Conservation (phyloP, 2,888 invertebrate genomes). For the Habroteleia sp. region DNA sequence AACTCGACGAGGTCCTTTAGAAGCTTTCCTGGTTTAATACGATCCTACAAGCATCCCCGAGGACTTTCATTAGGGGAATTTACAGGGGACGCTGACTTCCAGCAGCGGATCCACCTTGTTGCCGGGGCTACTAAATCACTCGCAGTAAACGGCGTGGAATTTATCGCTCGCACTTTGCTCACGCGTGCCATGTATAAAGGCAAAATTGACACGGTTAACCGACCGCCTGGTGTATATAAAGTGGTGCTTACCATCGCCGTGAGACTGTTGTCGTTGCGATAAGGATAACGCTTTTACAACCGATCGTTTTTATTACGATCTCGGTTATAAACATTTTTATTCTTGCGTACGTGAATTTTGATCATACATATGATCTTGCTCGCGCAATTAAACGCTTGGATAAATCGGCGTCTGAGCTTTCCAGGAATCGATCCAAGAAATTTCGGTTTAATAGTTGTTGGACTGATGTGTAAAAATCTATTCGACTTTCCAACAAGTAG, state of each 20-base stretch:
- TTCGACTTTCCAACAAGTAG: no score
- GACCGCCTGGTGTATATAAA: slow-evolving; percentile 50
- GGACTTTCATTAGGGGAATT: slow-evolving; percentile 80
- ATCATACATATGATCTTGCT: slow-evolving; percentile 26
- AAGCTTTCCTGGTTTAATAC: slow-evolving; percentile 77
- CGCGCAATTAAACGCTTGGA: slow-evolving; percentile 34
- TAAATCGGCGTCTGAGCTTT: slow-evolving; percentile 23
- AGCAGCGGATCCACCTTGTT: slow-evolving; percentile 67
- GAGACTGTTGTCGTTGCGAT: slow-evolving; percentile 37
- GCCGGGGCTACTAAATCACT: slow-evolving; percentile 73
- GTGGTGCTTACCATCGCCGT: slow-evolving; percentile 37
- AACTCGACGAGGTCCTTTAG: slow-evolving; percentile 70
- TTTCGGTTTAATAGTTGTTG: slow-evolving; percentile 1
- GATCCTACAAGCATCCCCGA: slow-evolving; percentile 76
- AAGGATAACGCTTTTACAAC: slow-evolving; percentile 45
- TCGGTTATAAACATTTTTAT: slow-evolving; percentile 47
- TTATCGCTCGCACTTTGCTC: slow-evolving; percentile 73
- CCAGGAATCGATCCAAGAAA: slow-evolving; percentile 2
- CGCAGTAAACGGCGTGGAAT: slow-evolving; percentile 74
- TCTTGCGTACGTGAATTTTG: slow-evolving; percentile 20
- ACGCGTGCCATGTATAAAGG: slow-evolving; percentile 66
- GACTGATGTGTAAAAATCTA: not conserved
- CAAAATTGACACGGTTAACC: slow-evolving; percentile 69
- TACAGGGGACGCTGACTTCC: slow-evolving; percentile 72
- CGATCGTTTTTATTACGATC: slow-evolving; percentile 57